These are phyloP conservation scores for Bombus fervidus DNA, from an alignment of 1,140 invertebrate species.

Conservation along the genomic window DNA sequence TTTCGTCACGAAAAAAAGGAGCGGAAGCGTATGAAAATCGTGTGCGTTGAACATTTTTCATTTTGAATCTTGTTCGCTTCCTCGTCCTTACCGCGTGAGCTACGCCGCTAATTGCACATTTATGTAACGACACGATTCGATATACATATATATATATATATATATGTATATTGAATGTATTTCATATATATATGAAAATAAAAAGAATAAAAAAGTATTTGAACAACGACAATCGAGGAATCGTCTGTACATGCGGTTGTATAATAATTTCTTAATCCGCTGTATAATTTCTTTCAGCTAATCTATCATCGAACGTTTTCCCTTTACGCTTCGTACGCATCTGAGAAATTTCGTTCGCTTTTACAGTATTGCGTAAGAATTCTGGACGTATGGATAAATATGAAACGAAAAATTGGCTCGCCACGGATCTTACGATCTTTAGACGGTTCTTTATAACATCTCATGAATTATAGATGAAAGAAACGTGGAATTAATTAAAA, in stretches of 20 bases:
- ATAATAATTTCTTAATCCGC: constrained; percentile 23
- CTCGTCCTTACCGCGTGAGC: constrained; percentile 7
- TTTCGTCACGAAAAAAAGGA: not conserved
- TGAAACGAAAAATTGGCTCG: constrained; percentile 14
- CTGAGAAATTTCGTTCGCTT: not conserved
- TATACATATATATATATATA: not conserved
- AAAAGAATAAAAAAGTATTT: constrained; percentile 4
- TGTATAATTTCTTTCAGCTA: not conserved
- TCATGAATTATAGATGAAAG: constrained; percentile 33
- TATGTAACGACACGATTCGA: constrained; percentile 24
- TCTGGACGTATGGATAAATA: not conserved
- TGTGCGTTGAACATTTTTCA: not conserved
- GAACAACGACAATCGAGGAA: constrained; percentile 18
- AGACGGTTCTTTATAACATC: not conserved
- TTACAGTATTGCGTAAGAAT: constrained; percentile 7
- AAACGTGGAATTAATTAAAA: constrained; percentile 15
- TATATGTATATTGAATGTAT: too few relatives aligned
- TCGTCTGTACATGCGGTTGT: not conserved
- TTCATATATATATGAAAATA: not conserved
- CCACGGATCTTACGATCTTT: not conserved
- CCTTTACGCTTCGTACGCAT: not conserved
- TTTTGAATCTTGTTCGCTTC: not conserved
- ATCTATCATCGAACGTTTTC: not conserved
- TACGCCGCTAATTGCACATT: constrained; percentile 23
- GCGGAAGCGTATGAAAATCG: not conserved